phyloP scores from a whole-genome alignment of 2,797 vertebrate genomes.

The Muscicapa comitata region DNA sequence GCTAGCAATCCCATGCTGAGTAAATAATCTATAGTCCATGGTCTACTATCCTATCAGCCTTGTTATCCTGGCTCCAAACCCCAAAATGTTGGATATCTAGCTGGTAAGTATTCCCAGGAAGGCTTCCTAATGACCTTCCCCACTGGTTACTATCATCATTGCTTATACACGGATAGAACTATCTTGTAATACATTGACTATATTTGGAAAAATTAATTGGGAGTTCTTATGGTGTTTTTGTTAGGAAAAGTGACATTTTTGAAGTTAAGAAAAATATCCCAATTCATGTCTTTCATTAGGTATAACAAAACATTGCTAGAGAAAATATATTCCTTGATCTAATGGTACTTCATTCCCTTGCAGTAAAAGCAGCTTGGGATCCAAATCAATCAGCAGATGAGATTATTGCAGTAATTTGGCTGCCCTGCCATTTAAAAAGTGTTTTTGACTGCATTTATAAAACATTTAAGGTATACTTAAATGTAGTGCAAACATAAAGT shows the following conservation, averaged over 20 bases:
- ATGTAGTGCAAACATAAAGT: not conserved
- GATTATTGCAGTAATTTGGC: conserved; percentile 20
- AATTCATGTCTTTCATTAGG: conserved; percentile 75
- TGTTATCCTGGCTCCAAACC: conserved; percentile 76
- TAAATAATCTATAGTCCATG: conserved; percentile 77
- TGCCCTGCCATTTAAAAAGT: conserved; percentile 10
- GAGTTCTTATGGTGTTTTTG: conserved; percentile 79
- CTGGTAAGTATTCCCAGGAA: conserved; percentile 75
- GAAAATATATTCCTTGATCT: conserved; percentile 60
- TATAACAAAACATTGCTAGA: conserved; percentile 72
- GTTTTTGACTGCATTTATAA: conserved; percentile 13
- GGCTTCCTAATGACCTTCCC: conserved; percentile 76
- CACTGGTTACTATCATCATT: conserved; percentile 72
- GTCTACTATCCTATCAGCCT: conserved; percentile 76
- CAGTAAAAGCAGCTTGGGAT: conserved; percentile 46
- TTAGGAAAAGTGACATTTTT: conserved; percentile 79
- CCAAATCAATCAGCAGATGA: conserved; percentile 48
- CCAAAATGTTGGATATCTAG: conserved; percentile 71
- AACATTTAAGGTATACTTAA: conserved; percentile 12
- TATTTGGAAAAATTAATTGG: conserved; percentile 88
- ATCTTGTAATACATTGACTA: conserved; percentile 67
- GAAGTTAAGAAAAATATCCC: conserved; percentile 79
- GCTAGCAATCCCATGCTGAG: conserved; percentile 75
- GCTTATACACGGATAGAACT: conserved; percentile 68
- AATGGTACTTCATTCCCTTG: conserved; percentile 68